phyloP scores from a whole-genome alignment of 2,888 invertebrate genomes.

The Limnephilus rhombicus region DNA sequence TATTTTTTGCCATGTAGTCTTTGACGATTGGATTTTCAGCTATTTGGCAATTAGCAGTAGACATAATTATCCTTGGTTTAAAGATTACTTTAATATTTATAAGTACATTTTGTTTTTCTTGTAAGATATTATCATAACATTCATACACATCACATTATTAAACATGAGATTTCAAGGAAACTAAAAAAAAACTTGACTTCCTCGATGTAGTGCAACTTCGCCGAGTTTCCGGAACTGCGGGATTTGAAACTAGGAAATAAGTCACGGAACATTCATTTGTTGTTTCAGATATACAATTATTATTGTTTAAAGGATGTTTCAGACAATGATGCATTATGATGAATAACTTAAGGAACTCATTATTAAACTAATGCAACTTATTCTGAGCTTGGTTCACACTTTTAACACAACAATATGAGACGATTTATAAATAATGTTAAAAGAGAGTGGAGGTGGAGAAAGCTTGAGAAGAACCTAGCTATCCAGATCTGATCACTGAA shows the following conservation, averaged over 20 bases:
- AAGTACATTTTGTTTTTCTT: too few species aligned
- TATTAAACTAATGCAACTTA: not conserved
- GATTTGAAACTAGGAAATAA: not conserved
- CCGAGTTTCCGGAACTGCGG: not conserved
- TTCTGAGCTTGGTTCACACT: not conserved
- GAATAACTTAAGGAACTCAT: not conserved
- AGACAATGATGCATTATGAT: not conserved
- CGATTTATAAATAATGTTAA: too few species aligned
- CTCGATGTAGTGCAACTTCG: not conserved
- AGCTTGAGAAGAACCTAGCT: too few species aligned
- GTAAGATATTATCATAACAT: not conserved
- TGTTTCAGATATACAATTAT: not conserved
- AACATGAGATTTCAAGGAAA: not conserved
- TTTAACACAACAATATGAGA: too few species aligned
- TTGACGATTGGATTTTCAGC: too few species aligned
- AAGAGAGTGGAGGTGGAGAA: too few species aligned
- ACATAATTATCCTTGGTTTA: too few species aligned
- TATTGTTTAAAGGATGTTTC: not conserved
- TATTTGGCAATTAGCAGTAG: too few species aligned
- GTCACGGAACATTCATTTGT: not conserved
- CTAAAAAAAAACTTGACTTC: not conserved
- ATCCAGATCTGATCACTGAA: too few species aligned
- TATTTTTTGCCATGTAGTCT: too few species aligned
- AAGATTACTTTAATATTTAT: too few species aligned
- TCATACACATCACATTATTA: not conserved